Evolutionary conservation across 2,888 invertebrate species (phyloP).

Genomic region (Synergus japonicus): DNA sequence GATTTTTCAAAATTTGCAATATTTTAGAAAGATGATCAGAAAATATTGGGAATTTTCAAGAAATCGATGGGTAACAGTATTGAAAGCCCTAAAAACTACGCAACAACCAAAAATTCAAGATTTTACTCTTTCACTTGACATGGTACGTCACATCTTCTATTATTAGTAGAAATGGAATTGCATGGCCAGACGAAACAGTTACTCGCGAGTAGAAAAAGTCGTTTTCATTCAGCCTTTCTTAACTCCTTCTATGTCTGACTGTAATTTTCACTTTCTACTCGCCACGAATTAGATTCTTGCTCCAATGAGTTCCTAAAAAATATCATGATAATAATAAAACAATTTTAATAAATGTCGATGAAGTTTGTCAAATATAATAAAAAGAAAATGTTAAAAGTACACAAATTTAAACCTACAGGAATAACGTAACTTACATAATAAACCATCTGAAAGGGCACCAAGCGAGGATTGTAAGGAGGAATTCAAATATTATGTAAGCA

Average conservation of each 20-base stretch:
- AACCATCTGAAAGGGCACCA: conserved; percentile 39
- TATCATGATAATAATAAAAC: background rate
- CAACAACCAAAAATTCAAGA: too few species aligned
- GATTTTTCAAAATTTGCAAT: background rate
- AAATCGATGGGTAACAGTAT: background rate
- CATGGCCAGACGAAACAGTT: background rate
- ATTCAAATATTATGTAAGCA: conserved; percentile 40
- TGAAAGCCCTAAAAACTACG: background rate
- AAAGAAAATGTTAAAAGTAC: background rate
- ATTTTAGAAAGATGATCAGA: background rate
- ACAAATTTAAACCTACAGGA: conserved; percentile 35
- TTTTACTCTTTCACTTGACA: too few species aligned
- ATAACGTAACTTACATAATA: conserved; percentile 42
- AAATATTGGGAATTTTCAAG: background rate
- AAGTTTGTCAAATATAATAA: background rate
- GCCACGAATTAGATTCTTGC: background rate
- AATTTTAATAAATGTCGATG: background rate
- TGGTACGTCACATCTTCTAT: too few species aligned
- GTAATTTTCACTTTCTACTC: background rate
- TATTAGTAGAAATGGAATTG: background rate
- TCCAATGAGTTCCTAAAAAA: background rate
- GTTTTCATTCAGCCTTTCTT: background rate
- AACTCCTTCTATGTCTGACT: background rate
- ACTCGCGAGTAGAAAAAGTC: background rate
- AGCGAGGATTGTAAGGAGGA: conserved; percentile 39